phyloP scores from a whole-genome alignment of 1,140 invertebrate genomes.

The Drosophila sp. region DNA sequence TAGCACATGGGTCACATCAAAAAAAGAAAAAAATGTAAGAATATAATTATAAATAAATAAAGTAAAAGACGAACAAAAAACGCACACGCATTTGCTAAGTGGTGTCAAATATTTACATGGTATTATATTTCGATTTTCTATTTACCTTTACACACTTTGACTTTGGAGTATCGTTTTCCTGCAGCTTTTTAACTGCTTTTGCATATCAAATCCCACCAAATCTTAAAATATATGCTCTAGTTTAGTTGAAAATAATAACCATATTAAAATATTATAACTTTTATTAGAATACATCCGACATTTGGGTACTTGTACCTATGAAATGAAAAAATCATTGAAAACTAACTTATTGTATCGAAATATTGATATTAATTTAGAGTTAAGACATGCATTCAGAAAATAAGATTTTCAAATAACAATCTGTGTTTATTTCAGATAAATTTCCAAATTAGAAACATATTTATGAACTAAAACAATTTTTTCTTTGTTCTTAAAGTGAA shows the following conservation, averaged over 20 bases:
- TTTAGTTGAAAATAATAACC: no score
- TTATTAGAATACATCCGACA: no score
- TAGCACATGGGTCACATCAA: slow-evolving; percentile 20
- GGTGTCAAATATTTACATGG: slow-evolving; percentile 81
- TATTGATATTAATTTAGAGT: no score
- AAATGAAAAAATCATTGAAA: no score
- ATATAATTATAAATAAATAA: slow-evolving; percentile 19
- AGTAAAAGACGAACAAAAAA: slow-evolving; percentile 39
- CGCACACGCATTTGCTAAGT: slow-evolving; percentile 69
- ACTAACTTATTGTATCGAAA: no score
- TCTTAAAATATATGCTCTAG: no score
- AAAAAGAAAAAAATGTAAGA: slow-evolving; percentile 11
- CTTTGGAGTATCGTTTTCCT: slow-evolving; percentile 38
- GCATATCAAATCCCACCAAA: neutral
- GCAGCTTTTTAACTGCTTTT: neutral
- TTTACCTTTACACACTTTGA: slow-evolving; percentile 60
- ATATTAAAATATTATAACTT: neutral
- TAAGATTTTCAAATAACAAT: no score
- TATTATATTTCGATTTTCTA: slow-evolving; percentile 81
- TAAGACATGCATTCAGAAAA: no score
- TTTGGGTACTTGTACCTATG: neutral
- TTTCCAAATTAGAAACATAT: no score
- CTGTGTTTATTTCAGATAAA: no score
- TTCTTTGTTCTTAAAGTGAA: neutral
- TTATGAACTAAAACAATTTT: no score